phyloP scores from a whole-genome alignment of 2,113 vertebrate genomes.

The Tautogolabrus adspersus region DNA sequence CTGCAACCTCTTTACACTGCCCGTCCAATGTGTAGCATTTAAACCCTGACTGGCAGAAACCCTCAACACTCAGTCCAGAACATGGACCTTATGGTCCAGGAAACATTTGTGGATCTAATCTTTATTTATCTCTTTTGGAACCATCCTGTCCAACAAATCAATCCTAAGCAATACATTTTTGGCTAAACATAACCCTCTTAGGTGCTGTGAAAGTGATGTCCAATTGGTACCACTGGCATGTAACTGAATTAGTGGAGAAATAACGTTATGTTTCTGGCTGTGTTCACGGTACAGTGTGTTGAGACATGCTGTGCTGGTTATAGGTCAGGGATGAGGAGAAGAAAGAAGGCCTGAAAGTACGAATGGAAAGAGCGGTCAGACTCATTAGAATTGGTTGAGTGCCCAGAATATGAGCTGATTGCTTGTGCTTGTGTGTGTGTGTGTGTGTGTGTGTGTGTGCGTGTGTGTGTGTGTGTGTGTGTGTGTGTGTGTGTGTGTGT shows the following conservation, averaged over 20 bases:
- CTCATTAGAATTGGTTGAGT: slow-evolving; percentile 41
- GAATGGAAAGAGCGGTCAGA: slow-evolving; percentile 18
- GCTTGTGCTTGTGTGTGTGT: background rate
- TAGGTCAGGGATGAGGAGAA: slow-evolving; percentile 23
- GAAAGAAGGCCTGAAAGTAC: slow-evolving; percentile 7
- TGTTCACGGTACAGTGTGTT: slow-evolving; percentile 18
- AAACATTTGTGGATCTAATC: background rate
- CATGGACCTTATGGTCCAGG: background rate
- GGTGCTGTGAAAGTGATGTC: slow-evolving; percentile 2
- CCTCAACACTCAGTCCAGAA: background rate
- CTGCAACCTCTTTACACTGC: background rate
- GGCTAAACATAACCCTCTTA: background rate
- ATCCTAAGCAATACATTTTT: slow-evolving; percentile 3
- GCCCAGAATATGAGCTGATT: slow-evolving; percentile 22
- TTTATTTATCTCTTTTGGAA: slow-evolving; percentile 5
- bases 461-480: background rate
- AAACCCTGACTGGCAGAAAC: background rate
- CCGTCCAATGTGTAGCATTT: background rate
- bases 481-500: background rate
- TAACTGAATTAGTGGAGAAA: slow-evolving; percentile 24
- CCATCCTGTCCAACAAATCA: slow-evolving; percentile 12
- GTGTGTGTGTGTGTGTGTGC: background rate
- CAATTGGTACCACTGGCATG: slow-evolving; percentile 5
- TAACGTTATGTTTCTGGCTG: background rate
- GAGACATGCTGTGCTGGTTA: slow-evolving; percentile 18